These are phyloP conservation scores for Lipotes vexillifer DNA, from an alignment of 2,113 vertebrate species.

Conservation along the genomic window DNA sequence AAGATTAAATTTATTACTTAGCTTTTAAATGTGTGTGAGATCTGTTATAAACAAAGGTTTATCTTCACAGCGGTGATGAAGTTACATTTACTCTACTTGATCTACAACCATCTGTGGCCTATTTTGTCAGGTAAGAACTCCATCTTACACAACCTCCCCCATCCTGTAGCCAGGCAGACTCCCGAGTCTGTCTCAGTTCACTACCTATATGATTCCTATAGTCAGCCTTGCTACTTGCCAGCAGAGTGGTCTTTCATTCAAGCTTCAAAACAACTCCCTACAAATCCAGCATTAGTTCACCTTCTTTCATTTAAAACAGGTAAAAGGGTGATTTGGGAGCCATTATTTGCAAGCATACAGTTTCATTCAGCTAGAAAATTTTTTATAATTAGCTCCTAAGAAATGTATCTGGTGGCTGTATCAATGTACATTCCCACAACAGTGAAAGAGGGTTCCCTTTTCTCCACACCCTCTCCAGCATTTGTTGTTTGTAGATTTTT, in stretches of 20 bases:
- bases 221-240: not conserved
- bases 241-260: not conserved
- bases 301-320: not conserved
- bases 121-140: conserved; percentile 82
- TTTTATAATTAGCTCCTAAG: not conserved
- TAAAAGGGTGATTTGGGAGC: not conserved
- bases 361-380: not conserved
- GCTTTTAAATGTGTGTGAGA: conserved; percentile 12
- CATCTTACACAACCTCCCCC: not conserved
- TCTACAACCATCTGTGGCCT: conserved; percentile 83
- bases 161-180: not conserved
- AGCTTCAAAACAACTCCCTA: not conserved
- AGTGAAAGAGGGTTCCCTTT: too few relatives aligned
- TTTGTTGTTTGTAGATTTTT: too few relatives aligned
- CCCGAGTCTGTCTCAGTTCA: not conserved
- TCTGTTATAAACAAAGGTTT: conserved; percentile 39
- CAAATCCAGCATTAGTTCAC: not conserved
- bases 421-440: too few relatives aligned
- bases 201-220: not conserved
- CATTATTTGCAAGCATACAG: not conserved
- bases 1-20: not conserved
- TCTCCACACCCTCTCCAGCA: too few relatives aligned
- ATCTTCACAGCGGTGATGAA: conserved; percentile 78
- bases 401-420: not conserved
- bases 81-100: conserved; percentile 80